These are phyloP conservation scores for Xenopus borealis DNA, from an alignment of 2,113 vertebrate genomes.

Conservation along the genomic window DNA sequence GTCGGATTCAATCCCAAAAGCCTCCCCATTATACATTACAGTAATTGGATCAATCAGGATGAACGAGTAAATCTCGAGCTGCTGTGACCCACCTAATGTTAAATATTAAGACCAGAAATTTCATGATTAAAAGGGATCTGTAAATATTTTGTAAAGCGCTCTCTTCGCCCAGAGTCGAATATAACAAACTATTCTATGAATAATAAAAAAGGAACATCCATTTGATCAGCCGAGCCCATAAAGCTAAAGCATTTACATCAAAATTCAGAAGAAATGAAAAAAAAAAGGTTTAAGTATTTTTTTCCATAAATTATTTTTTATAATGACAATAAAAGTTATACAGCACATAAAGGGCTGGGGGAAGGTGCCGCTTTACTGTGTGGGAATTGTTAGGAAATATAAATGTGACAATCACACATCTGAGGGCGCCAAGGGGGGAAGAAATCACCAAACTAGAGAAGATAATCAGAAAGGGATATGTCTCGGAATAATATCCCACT, in stretches of 20 bases:
- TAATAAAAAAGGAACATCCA: slow-evolving; percentile 49
- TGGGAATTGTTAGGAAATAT: slow-evolving; percentile 69
- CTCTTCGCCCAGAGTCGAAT: not conserved
- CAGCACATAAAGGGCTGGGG: slow-evolving; percentile 64
- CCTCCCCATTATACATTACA: not conserved
- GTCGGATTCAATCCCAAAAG: not conserved
- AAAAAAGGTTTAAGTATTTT: slow-evolving; percentile 75
- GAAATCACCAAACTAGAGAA: slow-evolving; percentile 61
- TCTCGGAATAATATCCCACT: slow-evolving; percentile 28
- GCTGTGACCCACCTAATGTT: not conserved
- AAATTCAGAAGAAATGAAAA: slow-evolving; percentile 72
- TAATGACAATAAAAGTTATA: slow-evolving; percentile 81
- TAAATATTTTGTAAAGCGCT: slow-evolving; percentile 2
- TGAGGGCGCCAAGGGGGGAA: slow-evolving; percentile 56
- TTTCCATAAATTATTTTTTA: slow-evolving; percentile 85
- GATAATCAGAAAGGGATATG: slow-evolving; percentile 58
- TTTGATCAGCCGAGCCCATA: slow-evolving; percentile 70
- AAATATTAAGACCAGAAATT: not conserved
- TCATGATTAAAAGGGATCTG: slow-evolving; percentile 3
- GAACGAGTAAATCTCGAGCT: not conserved
- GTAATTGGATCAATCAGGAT: not conserved
- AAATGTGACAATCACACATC: slow-evolving; percentile 76
- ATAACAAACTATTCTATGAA: slow-evolving; percentile 37
- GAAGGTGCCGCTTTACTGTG: slow-evolving; percentile 70
- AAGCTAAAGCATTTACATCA: slow-evolving; percentile 72